These are phyloP conservation scores for Cygnus atratus DNA, from an alignment of 2,113 vertebrate species.

Conservation along the genomic window DNA sequence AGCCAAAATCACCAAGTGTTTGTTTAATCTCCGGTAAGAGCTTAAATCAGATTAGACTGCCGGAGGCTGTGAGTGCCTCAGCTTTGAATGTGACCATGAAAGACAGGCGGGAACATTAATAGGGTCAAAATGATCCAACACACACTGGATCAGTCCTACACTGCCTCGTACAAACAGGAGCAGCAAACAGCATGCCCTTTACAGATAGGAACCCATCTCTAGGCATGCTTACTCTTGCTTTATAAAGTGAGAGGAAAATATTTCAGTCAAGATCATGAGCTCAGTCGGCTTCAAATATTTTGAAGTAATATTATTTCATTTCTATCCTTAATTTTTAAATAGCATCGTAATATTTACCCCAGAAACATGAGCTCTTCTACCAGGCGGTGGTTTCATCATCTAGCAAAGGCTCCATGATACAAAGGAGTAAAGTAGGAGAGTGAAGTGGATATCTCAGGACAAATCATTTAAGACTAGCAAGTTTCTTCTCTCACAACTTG, in stretches of 20 bases:
- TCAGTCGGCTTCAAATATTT: background rate
- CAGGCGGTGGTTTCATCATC: background rate
- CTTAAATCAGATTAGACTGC: background rate
- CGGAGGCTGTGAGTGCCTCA: background rate
- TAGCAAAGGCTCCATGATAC: background rate
- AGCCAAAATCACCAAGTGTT: background rate
- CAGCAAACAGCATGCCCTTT: background rate
- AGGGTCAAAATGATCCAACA: background rate
- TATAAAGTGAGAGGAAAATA: background rate
- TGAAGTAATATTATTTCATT: background rate
- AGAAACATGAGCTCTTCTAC: background rate
- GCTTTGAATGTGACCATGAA: background rate
- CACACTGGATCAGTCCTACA: too few relatives aligned
- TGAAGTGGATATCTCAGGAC: background rate
- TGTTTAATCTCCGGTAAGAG: background rate
- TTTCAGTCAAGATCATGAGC: background rate
- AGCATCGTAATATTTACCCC: background rate
- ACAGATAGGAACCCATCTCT: background rate
- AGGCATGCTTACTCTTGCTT: background rate
- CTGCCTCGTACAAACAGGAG: background rate
- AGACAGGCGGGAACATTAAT: background rate
- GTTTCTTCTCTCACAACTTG: background rate
- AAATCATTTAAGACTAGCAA: conserved; percentile 5
- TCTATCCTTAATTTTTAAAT: background rate
- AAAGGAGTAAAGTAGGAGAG: background rate